phyloP scores from a whole-genome alignment of 2,797 vertebrate genomes.

The Sebastes trivittatus region DNA sequence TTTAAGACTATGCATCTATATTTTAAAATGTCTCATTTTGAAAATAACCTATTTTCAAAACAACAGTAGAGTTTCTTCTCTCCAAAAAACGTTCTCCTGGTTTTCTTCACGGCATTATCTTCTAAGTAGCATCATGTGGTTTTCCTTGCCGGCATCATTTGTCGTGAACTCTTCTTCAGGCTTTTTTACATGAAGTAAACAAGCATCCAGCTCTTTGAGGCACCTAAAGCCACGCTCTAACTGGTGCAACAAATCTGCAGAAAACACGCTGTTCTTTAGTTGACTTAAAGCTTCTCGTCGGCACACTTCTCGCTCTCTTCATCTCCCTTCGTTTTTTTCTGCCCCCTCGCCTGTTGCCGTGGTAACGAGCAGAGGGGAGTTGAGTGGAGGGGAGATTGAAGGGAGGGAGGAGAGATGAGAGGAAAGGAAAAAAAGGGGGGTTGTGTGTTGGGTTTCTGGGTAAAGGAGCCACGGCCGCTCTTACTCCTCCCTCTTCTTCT shows the following conservation, averaged over 20 bases:
- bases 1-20: background rate
- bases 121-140: background rate
- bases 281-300: slow-evolving; percentile 52
- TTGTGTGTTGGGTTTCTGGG: slow-evolving; percentile 46
- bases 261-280: slow-evolving; percentile 50
- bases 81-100: background rate
- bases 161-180: slow-evolving; percentile 15
- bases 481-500: background rate
- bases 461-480: slow-evolving; percentile 41
- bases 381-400: slow-evolving; percentile 56
- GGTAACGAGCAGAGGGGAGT: slow-evolving; percentile 81
- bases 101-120: background rate
- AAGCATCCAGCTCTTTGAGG: background rate
- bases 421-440: background rate
- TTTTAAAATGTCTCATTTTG: background rate
- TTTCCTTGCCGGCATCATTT: slow-evolving; percentile 4
- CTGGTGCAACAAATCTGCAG: slow-evolving; percentile 30
- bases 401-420: slow-evolving; percentile 12
- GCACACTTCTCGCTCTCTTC: slow-evolving; percentile 51
- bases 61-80: background rate
- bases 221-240: slow-evolving; percentile 6
- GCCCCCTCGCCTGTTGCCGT: slow-evolving; percentile 82
- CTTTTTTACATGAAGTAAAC: slow-evolving; percentile 15
- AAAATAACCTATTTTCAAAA: background rate
- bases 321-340: slow-evolving; percentile 64